These are phyloP conservation scores for Adelphocoris suturalis DNA, from an alignment of 2,888 invertebrate species.

Conservation along the genomic window DNA sequence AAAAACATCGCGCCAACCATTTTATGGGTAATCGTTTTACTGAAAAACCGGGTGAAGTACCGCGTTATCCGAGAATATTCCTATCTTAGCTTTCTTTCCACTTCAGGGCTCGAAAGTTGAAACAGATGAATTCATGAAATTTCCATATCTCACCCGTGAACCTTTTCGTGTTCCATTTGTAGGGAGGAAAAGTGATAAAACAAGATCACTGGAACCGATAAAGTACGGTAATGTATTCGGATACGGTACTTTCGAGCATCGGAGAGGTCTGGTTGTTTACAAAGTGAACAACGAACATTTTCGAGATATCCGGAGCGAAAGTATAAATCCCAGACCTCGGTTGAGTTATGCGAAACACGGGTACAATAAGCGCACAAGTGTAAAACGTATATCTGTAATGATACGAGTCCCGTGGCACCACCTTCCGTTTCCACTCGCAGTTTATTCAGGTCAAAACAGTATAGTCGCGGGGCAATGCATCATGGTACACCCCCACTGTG, in stretches of 20 bases:
- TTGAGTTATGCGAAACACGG: constrained; percentile 51
- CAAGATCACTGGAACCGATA: constrained; percentile 17
- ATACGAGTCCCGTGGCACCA: constrained; percentile 2
- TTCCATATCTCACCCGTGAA: constrained; percentile 30
- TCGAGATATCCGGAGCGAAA: constrained; percentile 53
- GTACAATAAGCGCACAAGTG: constrained; percentile 52
- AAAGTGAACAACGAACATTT: constrained; percentile 41
- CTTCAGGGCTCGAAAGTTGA: neutral
- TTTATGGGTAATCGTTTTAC: neutral
- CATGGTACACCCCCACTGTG: constrained; percentile 62
- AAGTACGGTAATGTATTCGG: constrained; percentile 38
- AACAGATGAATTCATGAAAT: constrained; percentile 29
- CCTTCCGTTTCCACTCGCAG: constrained; percentile 59
- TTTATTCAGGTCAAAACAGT: constrained; percentile 70
- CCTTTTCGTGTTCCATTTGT: constrained; percentile 26
- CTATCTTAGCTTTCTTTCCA: neutral
- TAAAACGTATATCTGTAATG: constrained; percentile 56
- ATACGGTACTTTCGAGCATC: constrained; percentile 40
- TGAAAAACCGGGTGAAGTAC: neutral
- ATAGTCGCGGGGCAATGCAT: constrained; percentile 55
- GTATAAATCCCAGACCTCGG: constrained; percentile 40
- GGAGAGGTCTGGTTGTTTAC: constrained; percentile 19
- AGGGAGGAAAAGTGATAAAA: constrained; percentile 18
- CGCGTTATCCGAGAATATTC: neutral
- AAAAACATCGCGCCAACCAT: neutral